Evolutionary conservation across 2,113 vertebrate species (phyloP).

Genomic region (Nibea albiflora): DNA sequence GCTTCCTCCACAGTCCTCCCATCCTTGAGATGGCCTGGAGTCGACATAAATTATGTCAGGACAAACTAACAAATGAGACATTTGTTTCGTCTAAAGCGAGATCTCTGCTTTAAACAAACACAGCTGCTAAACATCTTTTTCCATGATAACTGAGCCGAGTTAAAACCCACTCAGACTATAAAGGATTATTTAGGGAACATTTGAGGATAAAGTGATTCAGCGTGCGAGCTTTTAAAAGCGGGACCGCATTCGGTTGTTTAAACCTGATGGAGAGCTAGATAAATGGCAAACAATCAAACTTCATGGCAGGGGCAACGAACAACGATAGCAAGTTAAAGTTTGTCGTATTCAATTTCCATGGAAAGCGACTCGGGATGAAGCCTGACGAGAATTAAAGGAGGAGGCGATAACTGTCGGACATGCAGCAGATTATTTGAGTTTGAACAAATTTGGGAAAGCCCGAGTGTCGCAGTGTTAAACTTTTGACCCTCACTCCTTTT

Average conservation of each 20-base stretch:
- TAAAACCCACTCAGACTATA: slow-evolving; percentile 4
- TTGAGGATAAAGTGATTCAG: background rate
- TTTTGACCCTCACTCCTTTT: background rate
- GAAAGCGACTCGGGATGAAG: too few species aligned
- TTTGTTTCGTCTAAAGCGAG: slow-evolving; percentile 42
- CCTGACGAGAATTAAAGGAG: too few species aligned
- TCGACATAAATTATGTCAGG: slow-evolving; percentile 48
- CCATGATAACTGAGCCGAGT: background rate
- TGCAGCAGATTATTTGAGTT: background rate
- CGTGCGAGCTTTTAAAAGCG: background rate
- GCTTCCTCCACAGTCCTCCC: slow-evolving; percentile 92
- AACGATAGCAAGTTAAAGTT: background rate
- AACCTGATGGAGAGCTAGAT: background rate
- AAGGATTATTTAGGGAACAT: slow-evolving; percentile 25
- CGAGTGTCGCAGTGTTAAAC: background rate
- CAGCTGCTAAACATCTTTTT: slow-evolving; percentile 27
- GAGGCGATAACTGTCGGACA: too few species aligned
- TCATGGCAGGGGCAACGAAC: background rate
- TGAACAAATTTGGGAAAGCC: background rate
- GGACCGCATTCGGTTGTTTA: slow-evolving; percentile 19
- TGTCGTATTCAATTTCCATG: too few species aligned
- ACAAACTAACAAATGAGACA: slow-evolving; percentile 51
- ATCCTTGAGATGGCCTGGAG: slow-evolving; percentile 90
- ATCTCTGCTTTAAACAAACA: slow-evolving; percentile 36
- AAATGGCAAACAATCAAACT: slow-evolving; percentile 1